Conservation (phyloP, 2,888 invertebrate species). For the Clunio marinus region DNA sequence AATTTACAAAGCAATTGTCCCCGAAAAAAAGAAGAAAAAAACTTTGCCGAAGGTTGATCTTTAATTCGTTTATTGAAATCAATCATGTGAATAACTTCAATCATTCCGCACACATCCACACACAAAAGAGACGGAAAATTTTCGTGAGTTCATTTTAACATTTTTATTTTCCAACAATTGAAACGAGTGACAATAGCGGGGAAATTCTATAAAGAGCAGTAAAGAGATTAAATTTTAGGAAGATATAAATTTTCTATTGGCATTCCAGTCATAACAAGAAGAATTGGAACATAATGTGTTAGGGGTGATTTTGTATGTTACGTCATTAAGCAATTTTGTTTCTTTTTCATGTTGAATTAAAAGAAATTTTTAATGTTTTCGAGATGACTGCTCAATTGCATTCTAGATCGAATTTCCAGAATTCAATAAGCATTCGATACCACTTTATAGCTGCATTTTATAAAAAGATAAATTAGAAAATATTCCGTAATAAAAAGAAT, state of each 20-base stretch:
- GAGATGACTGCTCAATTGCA: too few species aligned
- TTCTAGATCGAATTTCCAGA: too few species aligned
- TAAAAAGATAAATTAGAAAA: too few species aligned
- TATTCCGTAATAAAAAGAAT: too few species aligned
- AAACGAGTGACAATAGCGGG: conserved; percentile 17
- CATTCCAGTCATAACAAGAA: conserved; percentile 11
- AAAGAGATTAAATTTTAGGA: conserved; percentile 27
- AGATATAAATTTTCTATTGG: conserved; percentile 1
- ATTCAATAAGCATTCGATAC: too few species aligned
- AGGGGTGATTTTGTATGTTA: too few species aligned
- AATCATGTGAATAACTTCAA: conserved; percentile 30
- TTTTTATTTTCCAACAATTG: background rate
- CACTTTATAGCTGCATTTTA: too few species aligned
- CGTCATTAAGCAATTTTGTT: too few species aligned
- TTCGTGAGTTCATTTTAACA: conserved; percentile 9
- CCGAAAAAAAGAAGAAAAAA: background rate
- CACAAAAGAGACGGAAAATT: background rate
- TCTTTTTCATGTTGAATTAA: too few species aligned
- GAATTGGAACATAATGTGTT: too few species aligned
- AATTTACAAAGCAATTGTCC: background rate
- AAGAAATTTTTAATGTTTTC: background rate
- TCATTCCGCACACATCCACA: background rate
- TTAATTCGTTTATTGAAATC: conserved; percentile 39
- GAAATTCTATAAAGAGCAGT: conserved; percentile 1
- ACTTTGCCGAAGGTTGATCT: conserved; percentile 25